Base-by-base conservation (phyloP, 2,797 vertebrate genomes). In the Avahi laniger region DNA sequence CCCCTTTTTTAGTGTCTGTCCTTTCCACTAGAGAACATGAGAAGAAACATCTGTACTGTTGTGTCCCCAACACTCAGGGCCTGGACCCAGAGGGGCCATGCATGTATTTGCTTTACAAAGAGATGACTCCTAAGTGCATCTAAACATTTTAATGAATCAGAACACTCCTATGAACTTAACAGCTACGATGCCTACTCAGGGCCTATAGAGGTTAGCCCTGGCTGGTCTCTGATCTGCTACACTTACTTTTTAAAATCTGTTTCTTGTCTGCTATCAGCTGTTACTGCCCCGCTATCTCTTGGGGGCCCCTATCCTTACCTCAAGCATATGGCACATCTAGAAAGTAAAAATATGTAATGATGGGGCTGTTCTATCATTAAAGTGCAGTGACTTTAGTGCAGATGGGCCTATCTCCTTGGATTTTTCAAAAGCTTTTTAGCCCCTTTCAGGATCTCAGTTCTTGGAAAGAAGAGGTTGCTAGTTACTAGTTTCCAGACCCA, bases 391-490 rank as follows among this genome's bases (percentile, higher is more conserved):
- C 52, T 80, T 43, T 4, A 48, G 24, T 43, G 33, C 65, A 83
- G 24, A 63, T 5, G 7, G 8, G 12, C 11, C 0, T 30, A 82
- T 7, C 54, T 57, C 73, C 70, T 35, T 30, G 28, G 52, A 63
- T 57, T 82, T 92, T 72, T 50, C 30, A 18, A 89, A 48, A n/a
- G 61, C 13, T 90, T 92, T 76, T 80, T 41, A 85, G 72, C 7
- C 79, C 3, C 65, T 67, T 80, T 78, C 65, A 76, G 24, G 72
- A 79, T 59, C 35, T 94, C 59, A 63, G 30, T 10, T 20, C 14
- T 24, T 15, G 2, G 20, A 88, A 67, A 83, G 30, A 88, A 67
- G 57, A 30, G 35, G 7, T 43, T 73, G n/a, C 22, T 41, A 78
- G 43, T 54, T 75, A 59, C 75, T 67, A 61, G 63, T 82, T 35